These are phyloP conservation scores for Ochropleura leucogaster DNA, from an alignment of 2,888 invertebrate species.

Conservation along the genomic window DNA sequence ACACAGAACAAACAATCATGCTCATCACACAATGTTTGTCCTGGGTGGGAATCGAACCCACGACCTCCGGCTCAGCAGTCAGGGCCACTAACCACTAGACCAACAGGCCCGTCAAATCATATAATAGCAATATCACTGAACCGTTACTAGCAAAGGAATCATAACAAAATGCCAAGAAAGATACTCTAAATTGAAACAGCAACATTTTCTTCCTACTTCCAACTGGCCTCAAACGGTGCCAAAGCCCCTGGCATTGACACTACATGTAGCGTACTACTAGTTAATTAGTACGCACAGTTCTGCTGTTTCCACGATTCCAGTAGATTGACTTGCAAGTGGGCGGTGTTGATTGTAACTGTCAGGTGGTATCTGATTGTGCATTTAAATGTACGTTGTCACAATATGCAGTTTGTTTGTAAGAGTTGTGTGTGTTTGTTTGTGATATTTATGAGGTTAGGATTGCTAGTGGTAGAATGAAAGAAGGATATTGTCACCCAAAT, in stretches of 20 bases:
- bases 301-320: conserved; percentile 43
- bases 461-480: neutral
- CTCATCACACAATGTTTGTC: too few relatives aligned
- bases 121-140: neutral
- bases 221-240: conserved; percentile 43
- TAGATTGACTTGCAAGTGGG: conserved; percentile 33
- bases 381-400: conserved; percentile 27
- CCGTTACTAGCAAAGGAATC: neutral
- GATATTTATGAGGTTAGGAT: neutral
- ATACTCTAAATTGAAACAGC: conserved; percentile 6
- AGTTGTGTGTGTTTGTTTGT: conserved; percentile 2
- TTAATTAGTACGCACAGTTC: conserved; percentile 49
- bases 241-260: conserved; percentile 58
- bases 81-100: too few relatives aligned
- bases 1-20: too few relatives aligned
- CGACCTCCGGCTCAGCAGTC: too few relatives aligned
- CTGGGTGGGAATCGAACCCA: too few relatives aligned
- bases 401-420: conserved; percentile 1
- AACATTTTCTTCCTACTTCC: conserved; percentile 42
- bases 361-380: conserved; percentile 19
- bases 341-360: conserved; percentile 39
- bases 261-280: conserved; percentile 30
- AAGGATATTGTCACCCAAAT: neutral
- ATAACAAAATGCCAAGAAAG: neutral
- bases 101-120: too few relatives aligned